Percentiles rank a stretch among this genome's conserved stretches.
These are phyloP conservation scores for Leptopterna dolabrata DNA, from an alignment of 2,888 invertebrate genomes.

Conservation along the genomic window DNA sequence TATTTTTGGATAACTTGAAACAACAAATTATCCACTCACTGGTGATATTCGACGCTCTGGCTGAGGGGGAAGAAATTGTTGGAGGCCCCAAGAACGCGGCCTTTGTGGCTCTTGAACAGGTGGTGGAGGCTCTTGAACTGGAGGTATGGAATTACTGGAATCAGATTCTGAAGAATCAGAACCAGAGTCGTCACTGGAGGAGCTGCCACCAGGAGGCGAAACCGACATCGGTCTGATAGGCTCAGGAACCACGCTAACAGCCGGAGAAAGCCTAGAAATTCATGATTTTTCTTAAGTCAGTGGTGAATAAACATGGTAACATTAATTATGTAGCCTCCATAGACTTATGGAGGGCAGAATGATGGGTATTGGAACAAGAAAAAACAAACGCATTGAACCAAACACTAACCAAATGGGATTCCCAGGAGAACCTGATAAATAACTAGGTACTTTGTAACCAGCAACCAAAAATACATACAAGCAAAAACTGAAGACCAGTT, in stretches of 20 bases:
- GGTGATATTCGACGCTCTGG: conserved; percentile 53
- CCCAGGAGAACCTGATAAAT: too few species aligned
- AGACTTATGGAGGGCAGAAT: too few species aligned
- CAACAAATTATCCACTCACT: conserved; percentile 6
- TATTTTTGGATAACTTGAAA: too few species aligned
- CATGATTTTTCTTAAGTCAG: not conserved
- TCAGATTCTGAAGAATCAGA: conserved; percentile 71
- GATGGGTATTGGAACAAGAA: too few species aligned
- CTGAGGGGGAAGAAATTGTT: conserved; percentile 61
- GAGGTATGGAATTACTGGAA: conserved; percentile 69
- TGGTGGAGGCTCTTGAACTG: conserved; percentile 65
- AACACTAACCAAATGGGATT: too few species aligned
- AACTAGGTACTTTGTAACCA: too few species aligned
- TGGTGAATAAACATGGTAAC: not conserved
- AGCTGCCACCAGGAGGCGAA: conserved; percentile 64
- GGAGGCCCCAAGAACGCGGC: conserved; percentile 62
- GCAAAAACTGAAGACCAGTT: too few species aligned
- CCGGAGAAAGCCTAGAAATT: conserved; percentile 69
- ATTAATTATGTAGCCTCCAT: too few species aligned
- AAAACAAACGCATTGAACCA: too few species aligned
- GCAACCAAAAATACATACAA: too few species aligned
- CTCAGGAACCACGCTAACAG: conserved; percentile 71
- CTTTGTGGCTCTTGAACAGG: conserved; percentile 66
- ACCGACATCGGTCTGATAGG: conserved; percentile 64
- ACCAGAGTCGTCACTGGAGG: conserved; percentile 61